A percentile compares a stretch with the other conserved stretches of the same genome.
Evolutionary conservation across 1,140 invertebrate species (phyloP).

Genomic region (Drepana arcuata): DNA sequence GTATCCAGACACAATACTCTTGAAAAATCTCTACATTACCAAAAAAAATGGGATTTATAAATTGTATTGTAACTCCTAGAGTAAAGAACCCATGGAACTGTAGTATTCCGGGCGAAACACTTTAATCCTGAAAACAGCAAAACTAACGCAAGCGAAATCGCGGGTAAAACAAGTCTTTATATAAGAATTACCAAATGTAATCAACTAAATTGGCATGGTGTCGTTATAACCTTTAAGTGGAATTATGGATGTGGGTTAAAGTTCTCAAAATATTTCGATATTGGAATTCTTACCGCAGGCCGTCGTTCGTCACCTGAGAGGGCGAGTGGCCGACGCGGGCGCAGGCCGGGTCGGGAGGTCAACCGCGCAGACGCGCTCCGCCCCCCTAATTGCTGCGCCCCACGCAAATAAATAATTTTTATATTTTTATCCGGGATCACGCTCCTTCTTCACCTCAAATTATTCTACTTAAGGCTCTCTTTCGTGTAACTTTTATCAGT

Average conservation of each 20-base stretch:
- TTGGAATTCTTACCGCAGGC: slow-evolving; percentile 34
- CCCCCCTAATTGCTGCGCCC: slow-evolving; percentile 61
- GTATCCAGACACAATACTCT: too few species aligned
- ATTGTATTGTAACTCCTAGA: too few species aligned
- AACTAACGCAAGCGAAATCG: background rate
- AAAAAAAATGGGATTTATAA: too few species aligned
- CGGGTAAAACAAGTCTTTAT: background rate
- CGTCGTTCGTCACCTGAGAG: slow-evolving; percentile 21
- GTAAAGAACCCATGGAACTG: too few species aligned
- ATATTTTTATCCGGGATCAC: slow-evolving; percentile 41
- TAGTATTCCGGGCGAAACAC: too few species aligned
- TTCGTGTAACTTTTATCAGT: slow-evolving; percentile 45
- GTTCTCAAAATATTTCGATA: slow-evolving; percentile 24
- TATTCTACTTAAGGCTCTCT: slow-evolving; percentile 41
- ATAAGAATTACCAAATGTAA: too few species aligned
- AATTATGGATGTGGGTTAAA: slow-evolving; percentile 17
- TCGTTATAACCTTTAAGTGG: too few species aligned
- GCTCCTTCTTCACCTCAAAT: slow-evolving; percentile 57
- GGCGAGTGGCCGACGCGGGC: slow-evolving; percentile 18
- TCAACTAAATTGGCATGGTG: too few species aligned
- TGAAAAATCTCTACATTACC: too few species aligned
- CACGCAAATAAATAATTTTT: slow-evolving; percentile 69
- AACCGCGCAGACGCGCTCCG: slow-evolving; percentile 46
- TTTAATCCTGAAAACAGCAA: too few species aligned
- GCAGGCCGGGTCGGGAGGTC: slow-evolving; percentile 43